Percentiles rank a stretch among this genome's conserved stretches.
Conservation (phyloP, 2,888 invertebrate genomes). For the Onchidella celtica region DNA sequence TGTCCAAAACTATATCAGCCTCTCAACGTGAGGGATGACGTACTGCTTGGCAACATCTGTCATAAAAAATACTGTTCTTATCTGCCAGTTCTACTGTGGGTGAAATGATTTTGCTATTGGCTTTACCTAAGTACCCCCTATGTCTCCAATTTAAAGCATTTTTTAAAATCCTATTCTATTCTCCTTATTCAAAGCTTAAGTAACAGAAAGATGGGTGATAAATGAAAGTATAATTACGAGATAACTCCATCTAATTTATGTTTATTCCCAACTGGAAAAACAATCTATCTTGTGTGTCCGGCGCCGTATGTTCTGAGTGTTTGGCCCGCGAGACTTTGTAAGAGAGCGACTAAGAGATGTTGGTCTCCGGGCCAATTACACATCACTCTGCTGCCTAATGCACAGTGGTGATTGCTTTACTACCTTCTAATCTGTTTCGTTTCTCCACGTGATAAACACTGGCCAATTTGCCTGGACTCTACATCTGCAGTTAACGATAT, state of each 20-base stretch:
- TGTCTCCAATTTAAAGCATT: too few species aligned
- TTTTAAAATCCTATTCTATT: too few species aligned
- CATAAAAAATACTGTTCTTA: too few species aligned
- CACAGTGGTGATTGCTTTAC: constrained; percentile 5
- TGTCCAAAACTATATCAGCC: too few species aligned
- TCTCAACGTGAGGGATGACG: too few species aligned
- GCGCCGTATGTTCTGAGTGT: background rate
- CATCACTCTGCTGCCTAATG: constrained; percentile 3
- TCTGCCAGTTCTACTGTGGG: too few species aligned
- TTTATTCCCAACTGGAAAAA: background rate
- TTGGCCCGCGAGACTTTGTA: background rate
- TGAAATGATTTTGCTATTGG: too few species aligned
- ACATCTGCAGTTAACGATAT: background rate
- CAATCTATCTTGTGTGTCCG: background rate
- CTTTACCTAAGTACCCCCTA: too few species aligned
- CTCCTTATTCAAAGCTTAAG: too few species aligned
- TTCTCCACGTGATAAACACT: constrained; percentile 8
- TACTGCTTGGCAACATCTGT: too few species aligned
- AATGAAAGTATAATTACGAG: background rate
- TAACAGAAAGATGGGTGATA: background rate
- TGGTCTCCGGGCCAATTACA: constrained; percentile 3
- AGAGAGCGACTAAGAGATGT: background rate
- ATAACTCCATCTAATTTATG: background rate
- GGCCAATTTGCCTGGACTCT: background rate
- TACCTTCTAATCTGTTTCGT: background rate